Evolutionary conservation across 1,140 invertebrate species (phyloP), one percentile per base, ranked within the genome.

Genomic region (Drosophila ambigua): DNA sequence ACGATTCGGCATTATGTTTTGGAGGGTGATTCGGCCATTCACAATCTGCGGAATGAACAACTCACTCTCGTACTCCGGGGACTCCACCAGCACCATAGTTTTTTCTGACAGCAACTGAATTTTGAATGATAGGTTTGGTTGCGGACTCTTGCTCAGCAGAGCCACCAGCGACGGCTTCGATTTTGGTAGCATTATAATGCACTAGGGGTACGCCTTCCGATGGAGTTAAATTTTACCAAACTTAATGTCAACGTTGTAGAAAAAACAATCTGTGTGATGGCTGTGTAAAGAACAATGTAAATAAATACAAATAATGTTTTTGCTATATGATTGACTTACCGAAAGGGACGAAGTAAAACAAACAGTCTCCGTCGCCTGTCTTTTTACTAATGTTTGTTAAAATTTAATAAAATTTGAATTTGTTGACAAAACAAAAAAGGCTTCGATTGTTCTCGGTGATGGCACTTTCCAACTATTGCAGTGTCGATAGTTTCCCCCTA

Each of bases 41-140:
- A 88, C 52, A 26, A 91, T 91, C 11, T 79, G 73, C 2, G 90
- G 90, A 57, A 88, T 62, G 26, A 91, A 91, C 6, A 91, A 64
- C 49, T 91, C 90, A 5, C 68, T 66, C 24, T 91, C 85, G 31
- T 63, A 79, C 15, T 79, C 79, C 5, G 58, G 35, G 16, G 69
- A 77, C 0, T 90, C 76, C 4, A 91, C 72, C 45, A 91, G 9
- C 9, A 91, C 68, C 2, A 91, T 82, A 59, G 73, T 88, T n/a
- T 91, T 76, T 5, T 73, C 85, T 0, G 90, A 84, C 26, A 91
- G 51, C 35, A 91, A 39, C 49, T 90, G 57, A 28, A 89, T 83
- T 15, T 65, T 51, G 44, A 88, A 88, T 5, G 31, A 41, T 6
- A 77, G 16, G 4, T 24, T 35, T 3, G 6, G 3, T 11, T 8